Base-by-base conservation (phyloP, 1,140 invertebrate genomes). In the Antheraea pernyi region DNA sequence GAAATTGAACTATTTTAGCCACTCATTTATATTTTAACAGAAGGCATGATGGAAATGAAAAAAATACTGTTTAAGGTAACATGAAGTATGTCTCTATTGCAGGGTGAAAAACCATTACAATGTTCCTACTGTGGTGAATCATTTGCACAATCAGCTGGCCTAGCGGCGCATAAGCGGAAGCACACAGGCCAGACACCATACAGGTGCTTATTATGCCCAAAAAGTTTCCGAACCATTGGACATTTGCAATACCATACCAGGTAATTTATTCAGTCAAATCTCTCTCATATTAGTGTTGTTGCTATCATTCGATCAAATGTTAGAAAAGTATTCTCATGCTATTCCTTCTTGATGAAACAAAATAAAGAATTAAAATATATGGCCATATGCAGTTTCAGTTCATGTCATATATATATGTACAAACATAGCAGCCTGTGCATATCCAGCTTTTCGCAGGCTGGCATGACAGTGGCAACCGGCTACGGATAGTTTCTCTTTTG, bases 121-220 rank as follows among this genome's bases (percentile, higher is more conserved):
- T 93, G 93, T 76, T 68, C 81, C 0, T 75, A 85, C 8, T 94
- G 93, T 75, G 91, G 90, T 0, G 89, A 93, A 68, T 78, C 84
- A 8, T 94, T 94, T 79, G 92, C 93, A 0, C 93, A 94, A 59
- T 88, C 89, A 7, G 82, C 93, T 0, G 91, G 90, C 6, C 73
- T 94, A 19, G 86, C 86, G n/a, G 87, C 89, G 5, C 94, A 95
- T 74, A 87, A 83, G 65, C 82, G 93, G 4, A 93, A 92, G 18
- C 94, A 94, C 75, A 93, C 93, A 3, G 94, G 94, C 0, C 91
- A 93, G 69, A 87, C 84, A 67, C 94, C 94, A 10, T 93, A 93
- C 72, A 75, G 81, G 39, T 94, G 93, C 75, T 72, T 81, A 5
- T 67, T 93, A 8, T 93, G 92, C 68, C 86, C 91, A 0, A 78